phyloP scores from a whole-genome alignment of 1,140 invertebrate genomes.

The Batillaria attramentaria region DNA sequence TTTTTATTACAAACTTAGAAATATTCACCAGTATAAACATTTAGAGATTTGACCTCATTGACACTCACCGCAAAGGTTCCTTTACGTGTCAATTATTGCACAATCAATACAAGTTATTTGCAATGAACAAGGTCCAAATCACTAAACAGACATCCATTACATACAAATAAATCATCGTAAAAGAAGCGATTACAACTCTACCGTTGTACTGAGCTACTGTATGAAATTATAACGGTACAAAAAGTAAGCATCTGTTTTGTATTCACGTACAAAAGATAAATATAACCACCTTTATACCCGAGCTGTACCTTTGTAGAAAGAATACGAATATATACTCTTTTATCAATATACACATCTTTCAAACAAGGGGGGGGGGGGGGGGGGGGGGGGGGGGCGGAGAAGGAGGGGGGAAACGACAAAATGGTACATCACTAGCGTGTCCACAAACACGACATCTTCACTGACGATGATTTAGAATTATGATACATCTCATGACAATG shows the following conservation, averaged over 20 bases:
- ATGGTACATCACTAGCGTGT: no score
- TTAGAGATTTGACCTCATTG: conserved; percentile 14
- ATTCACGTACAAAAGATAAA: conserved; percentile 34
- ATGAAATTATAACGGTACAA: conserved; percentile 34
- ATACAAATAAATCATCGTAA: conserved; percentile 17
- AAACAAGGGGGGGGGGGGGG: background rate
- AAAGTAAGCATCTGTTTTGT: conserved; percentile 30
- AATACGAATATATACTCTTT: conserved; percentile 34
- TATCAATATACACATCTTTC: conserved; percentile 13
- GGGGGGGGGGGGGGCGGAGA: background rate
- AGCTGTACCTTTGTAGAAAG: conserved; percentile 32
- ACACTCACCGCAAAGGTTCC: background rate
- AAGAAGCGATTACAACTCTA: conserved; percentile 3
- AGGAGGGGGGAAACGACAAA: no score
- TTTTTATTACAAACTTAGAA: conserved; percentile 36
- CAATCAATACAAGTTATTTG: conserved; percentile 21
- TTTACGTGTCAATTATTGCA: conserved; percentile 27
- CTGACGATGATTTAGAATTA: no score
- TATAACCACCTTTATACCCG: conserved; percentile 33
- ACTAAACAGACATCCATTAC: background rate
- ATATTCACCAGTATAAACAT: conserved; percentile 32
- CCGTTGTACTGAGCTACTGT: background rate
- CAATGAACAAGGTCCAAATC: background rate
- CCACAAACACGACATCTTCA: no score
- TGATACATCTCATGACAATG: no score